phyloP scores from a whole-genome alignment of 1,140 invertebrate species.

The Drosophila ambigua region DNA sequence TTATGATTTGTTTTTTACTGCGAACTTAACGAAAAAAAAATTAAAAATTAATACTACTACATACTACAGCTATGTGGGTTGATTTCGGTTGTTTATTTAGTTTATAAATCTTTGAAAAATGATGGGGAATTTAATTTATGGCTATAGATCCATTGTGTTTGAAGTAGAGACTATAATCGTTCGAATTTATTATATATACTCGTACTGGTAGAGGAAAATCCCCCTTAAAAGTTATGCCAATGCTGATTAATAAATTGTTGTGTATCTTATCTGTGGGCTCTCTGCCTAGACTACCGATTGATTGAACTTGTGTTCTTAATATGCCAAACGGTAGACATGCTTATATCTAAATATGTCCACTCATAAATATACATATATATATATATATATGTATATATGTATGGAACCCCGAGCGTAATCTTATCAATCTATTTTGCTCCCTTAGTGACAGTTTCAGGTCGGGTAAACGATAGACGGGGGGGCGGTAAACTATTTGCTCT shows the following conservation, averaged over 20 bases:
- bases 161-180: not conserved
- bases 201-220: not conserved
- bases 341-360: constrained; percentile 37
- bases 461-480: constrained; percentile 6
- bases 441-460: constrained; percentile 24
- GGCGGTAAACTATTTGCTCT: constrained; percentile 27
- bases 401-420: constrained; percentile 13
- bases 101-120: constrained; percentile 13
- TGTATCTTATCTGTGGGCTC: constrained; percentile 28
- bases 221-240: not conserved
- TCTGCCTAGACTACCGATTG: constrained; percentile 10
- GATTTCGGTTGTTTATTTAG: constrained; percentile 5
- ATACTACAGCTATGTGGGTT: constrained; percentile 3
- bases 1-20: constrained; percentile 20
- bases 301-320: constrained; percentile 42
- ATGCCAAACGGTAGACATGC: constrained; percentile 40
- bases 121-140: constrained; percentile 5
- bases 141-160: not conserved
- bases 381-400: constrained; percentile 27
- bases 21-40: not conserved
- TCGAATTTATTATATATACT: not conserved
- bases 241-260: not conserved
- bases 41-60: no score
- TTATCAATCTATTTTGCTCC: constrained; percentile 34
- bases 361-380: constrained; percentile 28